Conservation (phyloP, 2,113 vertebrate genomes). For the Halcyon senegalensis region DNA sequence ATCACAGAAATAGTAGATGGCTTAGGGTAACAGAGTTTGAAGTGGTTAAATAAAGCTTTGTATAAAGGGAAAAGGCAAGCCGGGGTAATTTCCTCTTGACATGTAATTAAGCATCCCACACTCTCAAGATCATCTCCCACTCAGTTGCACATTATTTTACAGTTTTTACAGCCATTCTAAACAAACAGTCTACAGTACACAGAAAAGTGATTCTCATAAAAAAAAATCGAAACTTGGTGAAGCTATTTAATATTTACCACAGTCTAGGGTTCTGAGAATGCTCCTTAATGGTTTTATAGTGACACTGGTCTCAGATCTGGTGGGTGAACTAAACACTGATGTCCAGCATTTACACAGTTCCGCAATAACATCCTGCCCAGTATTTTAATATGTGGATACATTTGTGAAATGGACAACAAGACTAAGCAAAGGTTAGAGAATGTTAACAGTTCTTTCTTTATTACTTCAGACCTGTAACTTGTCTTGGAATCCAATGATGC, state of each 20-base stretch:
- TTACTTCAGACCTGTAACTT: not conserved
- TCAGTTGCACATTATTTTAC: not conserved
- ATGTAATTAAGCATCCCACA: not conserved
- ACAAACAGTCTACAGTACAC: not conserved
- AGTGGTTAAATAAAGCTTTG: not conserved
- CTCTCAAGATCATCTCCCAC: not conserved
- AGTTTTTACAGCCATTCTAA: not conserved
- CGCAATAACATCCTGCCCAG: not conserved
- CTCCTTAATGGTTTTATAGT: not conserved
- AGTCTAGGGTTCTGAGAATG: not conserved
- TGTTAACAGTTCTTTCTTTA: not conserved
- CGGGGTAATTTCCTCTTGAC: not conserved
- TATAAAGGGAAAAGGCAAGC: not conserved
- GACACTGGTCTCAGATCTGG: not conserved
- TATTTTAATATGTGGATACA: not conserved
- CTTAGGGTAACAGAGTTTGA: not conserved
- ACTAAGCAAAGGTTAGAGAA: not conserved
- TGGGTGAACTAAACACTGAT: not conserved
- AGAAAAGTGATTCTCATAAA: not conserved
- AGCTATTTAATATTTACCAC: not conserved
- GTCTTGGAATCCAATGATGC: not conserved
- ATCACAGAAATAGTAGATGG: not conserved
- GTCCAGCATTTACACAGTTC: not conserved
- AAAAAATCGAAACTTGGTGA: not conserved
- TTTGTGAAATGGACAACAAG: not conserved